Evolutionary conservation across 2,797 vertebrate genomes (phyloP), one percentile per base, ranked within the genome.

Genomic region (Sebastes cheni): DNA sequence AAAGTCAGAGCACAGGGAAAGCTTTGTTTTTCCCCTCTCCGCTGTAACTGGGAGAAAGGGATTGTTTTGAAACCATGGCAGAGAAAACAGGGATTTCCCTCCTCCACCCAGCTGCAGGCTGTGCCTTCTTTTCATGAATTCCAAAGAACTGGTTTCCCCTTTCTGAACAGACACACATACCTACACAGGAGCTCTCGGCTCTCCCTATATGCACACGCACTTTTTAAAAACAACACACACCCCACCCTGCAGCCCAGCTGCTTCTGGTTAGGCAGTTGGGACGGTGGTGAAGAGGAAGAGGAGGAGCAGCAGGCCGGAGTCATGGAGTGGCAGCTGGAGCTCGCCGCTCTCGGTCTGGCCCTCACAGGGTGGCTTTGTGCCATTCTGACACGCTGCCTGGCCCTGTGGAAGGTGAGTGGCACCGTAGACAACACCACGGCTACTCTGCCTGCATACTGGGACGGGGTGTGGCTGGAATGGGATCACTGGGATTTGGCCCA

Each of bases 381-480:
- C 82, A 89, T 98, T 8, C 93, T 98, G 22, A 96, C 96, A 34
- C 97, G 97, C 2, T 96, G 95, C 1, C 88, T 99, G 86, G 96
- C 98, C 61, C 96, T 99, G 96, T 99, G 98, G 98, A 94, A 91
- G 1, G 97, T 97, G 64, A 97, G 96, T 0, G 97, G 97, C 59
- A 96, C 96, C 25, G 46, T 98, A 2, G 95, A 97, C 70, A 97
- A 97, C 95, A 93, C 91, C 92, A 99, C 97, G 1, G 97, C 98
- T 36, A 92, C 95, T 7, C 95, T 98, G 3, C 97, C 98, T 67
- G 96, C 96, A 82, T 96, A 97, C 93, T 99, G 97, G 98, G 98
- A 99, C 14, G 98, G 98, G 66, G 97, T 99, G 83, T 99, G 98
- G 98, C 96, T 99, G 95, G 95, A 94, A 83, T 99, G 98, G 82